A percentile compares a stretch with the other conserved stretches of the same genome.
These are phyloP conservation scores for Thermophis baileyi DNA, from an alignment of 2,113 vertebrate genomes.

Conservation along the genomic window DNA sequence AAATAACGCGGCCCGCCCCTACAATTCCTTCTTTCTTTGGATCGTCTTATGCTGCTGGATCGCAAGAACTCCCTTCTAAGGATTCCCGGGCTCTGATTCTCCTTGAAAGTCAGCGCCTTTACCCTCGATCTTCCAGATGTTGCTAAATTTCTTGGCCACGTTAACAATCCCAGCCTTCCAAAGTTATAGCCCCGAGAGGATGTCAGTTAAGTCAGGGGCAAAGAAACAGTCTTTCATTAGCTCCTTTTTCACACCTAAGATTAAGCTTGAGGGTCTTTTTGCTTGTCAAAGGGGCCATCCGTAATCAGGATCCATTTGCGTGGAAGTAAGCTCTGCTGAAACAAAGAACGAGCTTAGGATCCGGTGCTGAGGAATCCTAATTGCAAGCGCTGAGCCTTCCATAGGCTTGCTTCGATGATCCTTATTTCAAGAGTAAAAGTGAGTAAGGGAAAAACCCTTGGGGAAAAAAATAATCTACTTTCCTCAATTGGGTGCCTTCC, in stretches of 20 bases:
- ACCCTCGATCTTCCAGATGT: not conserved
- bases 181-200: not conserved
- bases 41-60: not conserved
- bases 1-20: not conserved
- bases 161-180: not conserved
- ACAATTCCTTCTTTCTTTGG: not conserved
- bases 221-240: not conserved
- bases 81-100: not conserved
- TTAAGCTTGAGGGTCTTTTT: not conserved
- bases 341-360: not conserved
- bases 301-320: not conserved
- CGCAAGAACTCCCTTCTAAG: not conserved
- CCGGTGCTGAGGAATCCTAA: not conserved
- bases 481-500: not conserved
- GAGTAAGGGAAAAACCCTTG: not conserved
- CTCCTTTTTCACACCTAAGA: not conserved
- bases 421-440: not conserved
- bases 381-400: not conserved
- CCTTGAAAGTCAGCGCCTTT: not conserved
- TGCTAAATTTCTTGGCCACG: not conserved
- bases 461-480: not conserved
- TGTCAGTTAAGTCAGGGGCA: not conserved
- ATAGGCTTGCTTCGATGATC: not conserved
- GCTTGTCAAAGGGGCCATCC: not conserved
- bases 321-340: not conserved